phyloP scores from a whole-genome alignment of 2,113 vertebrate genomes.

The Hystrix brachyura region DNA sequence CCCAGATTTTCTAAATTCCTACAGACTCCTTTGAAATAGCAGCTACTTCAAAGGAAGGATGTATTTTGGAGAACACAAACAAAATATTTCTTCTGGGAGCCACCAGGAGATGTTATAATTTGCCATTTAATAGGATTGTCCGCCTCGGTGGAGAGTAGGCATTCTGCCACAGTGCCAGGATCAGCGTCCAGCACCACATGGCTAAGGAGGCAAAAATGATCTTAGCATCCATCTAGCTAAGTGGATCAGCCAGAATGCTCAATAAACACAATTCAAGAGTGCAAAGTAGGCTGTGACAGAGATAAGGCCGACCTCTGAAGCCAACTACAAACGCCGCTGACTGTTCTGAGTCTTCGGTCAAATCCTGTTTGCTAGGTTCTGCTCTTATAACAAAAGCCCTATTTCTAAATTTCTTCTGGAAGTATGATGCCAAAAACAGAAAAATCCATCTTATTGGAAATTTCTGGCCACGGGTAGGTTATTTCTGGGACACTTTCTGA shows the following conservation, averaged over 20 bases:
- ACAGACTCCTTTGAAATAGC: slow-evolving; percentile 68
- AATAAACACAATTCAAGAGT: slow-evolving; percentile 53
- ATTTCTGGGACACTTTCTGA: slow-evolving; percentile 15
- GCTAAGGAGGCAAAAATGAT: slow-evolving; percentile 79
- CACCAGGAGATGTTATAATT: slow-evolving; percentile 64
- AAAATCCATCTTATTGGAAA: slow-evolving; percentile 11
- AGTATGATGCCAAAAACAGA: background rate
- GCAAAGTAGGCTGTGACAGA: slow-evolving; percentile 6
- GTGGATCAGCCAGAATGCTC: slow-evolving; percentile 16
- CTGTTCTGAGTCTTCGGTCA: background rate
- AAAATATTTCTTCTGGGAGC: slow-evolving; percentile 43
- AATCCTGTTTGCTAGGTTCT: background rate
- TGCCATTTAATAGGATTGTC: slow-evolving; percentile 70
- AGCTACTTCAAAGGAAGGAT: slow-evolving; percentile 71
- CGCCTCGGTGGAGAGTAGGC: slow-evolving; percentile 45
- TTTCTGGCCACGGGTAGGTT: background rate
- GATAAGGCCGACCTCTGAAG: slow-evolving; percentile 21
- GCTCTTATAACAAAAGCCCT: slow-evolving; percentile 26
- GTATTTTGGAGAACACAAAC: slow-evolving; percentile 54
- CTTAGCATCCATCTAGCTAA: slow-evolving; percentile 60
- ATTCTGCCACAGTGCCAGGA: slow-evolving; percentile 24
- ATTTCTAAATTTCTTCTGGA: slow-evolving; percentile 50
- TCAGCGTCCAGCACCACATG: background rate
- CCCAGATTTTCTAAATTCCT: slow-evolving; percentile 76
- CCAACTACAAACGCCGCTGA: background rate